These are phyloP conservation scores for Cavia porcellus DNA, from an alignment of 2,113 vertebrate genomes.

Conservation along the genomic window DNA sequence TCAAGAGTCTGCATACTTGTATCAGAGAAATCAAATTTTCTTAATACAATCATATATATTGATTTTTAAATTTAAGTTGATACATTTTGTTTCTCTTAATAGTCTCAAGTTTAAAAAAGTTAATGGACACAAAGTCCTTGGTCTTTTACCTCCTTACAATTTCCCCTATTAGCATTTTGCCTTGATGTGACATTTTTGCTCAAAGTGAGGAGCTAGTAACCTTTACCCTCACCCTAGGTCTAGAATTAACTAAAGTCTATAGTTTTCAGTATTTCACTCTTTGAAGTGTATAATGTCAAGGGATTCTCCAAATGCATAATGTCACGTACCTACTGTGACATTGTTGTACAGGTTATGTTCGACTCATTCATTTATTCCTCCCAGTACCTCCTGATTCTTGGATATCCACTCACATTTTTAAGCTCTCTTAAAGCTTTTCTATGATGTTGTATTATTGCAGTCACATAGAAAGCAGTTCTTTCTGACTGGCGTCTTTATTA, in stretches of 20 bases:
- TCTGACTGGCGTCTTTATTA: neutral
- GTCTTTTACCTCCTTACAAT: neutral
- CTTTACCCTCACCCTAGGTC: neutral
- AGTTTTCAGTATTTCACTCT: neutral
- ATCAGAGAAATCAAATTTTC: neutral
- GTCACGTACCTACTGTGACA: neutral
- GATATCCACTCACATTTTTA: neutral
- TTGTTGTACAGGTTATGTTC: neutral
- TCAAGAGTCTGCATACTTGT: neutral
- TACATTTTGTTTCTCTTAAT: neutral
- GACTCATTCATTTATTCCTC: neutral
- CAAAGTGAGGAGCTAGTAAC: neutral
- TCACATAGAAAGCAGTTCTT: neutral
- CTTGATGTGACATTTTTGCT: neutral
- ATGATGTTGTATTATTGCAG: neutral
- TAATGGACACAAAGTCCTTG: neutral
- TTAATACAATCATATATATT: neutral
- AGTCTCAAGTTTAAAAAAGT: neutral
- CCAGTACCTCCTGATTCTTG: fast-evolving
- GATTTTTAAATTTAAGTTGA: slow-evolving; percentile 11
- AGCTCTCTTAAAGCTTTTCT: neutral
- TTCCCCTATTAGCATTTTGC: neutral
- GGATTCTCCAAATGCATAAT: neutral
- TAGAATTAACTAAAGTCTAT: neutral
- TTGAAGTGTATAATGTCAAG: neutral